These are phyloP conservation scores for Rhinogobius similis DNA, from an alignment of 2,113 vertebrate species.

Conservation along the genomic window DNA sequence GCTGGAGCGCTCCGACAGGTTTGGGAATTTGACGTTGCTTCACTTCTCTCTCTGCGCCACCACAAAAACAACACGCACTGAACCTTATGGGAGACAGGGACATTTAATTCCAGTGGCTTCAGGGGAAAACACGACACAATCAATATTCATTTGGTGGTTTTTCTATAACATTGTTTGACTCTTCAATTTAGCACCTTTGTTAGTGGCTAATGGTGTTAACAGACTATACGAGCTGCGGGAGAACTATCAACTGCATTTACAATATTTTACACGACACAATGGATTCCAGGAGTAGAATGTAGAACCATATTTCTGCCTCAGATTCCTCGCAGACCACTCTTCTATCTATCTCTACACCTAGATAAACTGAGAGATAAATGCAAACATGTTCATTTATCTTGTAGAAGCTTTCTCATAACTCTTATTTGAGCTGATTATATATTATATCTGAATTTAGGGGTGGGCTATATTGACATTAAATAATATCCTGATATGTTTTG, in stretches of 20 bases:
- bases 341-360: no score
- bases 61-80: conserved; percentile 41
- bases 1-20: conserved; percentile 70
- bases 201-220: neutral
- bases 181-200: neutral
- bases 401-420: no score
- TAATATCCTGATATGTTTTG: no score
- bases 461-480: no score
- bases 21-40: conserved; percentile 66
- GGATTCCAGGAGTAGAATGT: neutral
- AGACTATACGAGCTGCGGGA: neutral
- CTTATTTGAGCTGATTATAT: no score
- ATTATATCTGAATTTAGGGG: no score
- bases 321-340: no score
- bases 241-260: neutral
- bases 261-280: neutral
- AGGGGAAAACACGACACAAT: conserved; percentile 39
- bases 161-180: conserved; percentile 14
- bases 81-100: conserved; percentile 44
- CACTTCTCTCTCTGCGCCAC: conserved; percentile 39
- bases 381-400: no score
- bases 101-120: conserved; percentile 32
- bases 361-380: no score
- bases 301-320: no score
- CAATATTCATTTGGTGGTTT: conserved; percentile 49